Percentiles rank a stretch among this genome's conserved stretches.
Conservation (phyloP, 2,888 invertebrate species). For the Halocaridina rubra region DNA sequence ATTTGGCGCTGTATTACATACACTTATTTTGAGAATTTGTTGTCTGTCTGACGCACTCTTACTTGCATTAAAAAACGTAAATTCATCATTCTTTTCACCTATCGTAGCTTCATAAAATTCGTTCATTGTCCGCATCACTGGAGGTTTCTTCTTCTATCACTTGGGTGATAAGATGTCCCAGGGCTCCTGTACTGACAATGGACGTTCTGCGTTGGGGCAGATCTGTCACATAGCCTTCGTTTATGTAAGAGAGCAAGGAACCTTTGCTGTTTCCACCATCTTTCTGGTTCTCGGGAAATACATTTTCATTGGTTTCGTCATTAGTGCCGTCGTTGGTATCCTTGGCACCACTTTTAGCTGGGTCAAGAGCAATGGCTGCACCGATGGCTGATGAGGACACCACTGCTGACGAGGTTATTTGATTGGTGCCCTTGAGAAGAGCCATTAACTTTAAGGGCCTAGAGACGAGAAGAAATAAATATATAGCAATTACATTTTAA, state of each 20-base stretch:
- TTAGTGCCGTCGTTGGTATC: too few relatives aligned
- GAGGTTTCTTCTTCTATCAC: constrained; percentile 44
- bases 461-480: too few relatives aligned
- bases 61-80: too few relatives aligned
- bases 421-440: not conserved
- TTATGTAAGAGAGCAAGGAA: not conserved
- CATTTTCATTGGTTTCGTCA: not conserved
- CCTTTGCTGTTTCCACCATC: not conserved
- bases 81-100: too few relatives aligned
- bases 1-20: too few relatives aligned
- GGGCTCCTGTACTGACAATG: constrained; percentile 22
- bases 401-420: constrained; percentile 22
- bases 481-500: too few relatives aligned
- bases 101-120: constrained; percentile 14
- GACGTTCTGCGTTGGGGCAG: not conserved
- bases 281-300: not conserved
- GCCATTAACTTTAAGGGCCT: not conserved
- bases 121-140: constrained; percentile 33
- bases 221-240: constrained; percentile 23
- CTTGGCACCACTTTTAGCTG: too few relatives aligned
- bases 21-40: too few relatives aligned
- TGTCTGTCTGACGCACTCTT: too few relatives aligned
- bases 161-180: constrained; percentile 40
- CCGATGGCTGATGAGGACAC: constrained; percentile 19
- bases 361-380: constrained; percentile 24